Percentiles rank a stretch among this genome's conserved stretches.
Conservation (phyloP, 2,113 vertebrate species). For the Proteles cristata region DNA sequence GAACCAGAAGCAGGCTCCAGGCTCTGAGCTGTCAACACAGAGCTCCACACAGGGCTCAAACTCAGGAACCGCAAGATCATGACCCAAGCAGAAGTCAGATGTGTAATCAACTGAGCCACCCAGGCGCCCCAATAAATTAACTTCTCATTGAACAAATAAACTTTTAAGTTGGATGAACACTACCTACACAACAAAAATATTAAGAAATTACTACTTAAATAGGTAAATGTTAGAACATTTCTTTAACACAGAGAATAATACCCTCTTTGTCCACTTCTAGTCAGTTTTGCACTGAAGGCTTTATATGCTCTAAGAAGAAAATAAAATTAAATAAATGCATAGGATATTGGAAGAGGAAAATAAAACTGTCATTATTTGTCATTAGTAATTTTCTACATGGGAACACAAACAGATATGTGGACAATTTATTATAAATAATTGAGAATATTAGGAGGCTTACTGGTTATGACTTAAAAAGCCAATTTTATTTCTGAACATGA, state of each 20-base stretch:
- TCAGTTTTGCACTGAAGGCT: not conserved
- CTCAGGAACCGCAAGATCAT: too few relatives aligned
- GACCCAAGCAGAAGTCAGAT: too few relatives aligned
- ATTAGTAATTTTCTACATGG: conserved; percentile 21
- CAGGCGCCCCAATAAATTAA: too few relatives aligned
- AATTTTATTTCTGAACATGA: conserved; percentile 37
- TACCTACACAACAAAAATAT: not conserved
- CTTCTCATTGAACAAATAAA: not conserved
- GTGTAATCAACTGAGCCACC: too few relatives aligned
- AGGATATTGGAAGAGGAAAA: not conserved
- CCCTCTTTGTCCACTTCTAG: not conserved
- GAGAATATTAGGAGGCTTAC: not conserved
- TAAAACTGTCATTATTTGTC: not conserved
- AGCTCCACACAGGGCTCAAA: too few relatives aligned
- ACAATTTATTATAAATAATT: conserved; percentile 46
- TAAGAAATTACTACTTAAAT: not conserved
- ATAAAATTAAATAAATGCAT: not conserved
- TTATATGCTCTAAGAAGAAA: not conserved
- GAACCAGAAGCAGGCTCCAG: too few relatives aligned
- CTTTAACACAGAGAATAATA: not conserved
- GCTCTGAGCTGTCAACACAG: too few relatives aligned
- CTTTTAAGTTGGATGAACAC: not conserved
- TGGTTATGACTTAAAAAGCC: conserved; percentile 40
- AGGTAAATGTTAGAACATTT: not conserved
- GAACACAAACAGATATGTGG: not conserved